Evolutionary conservation across 2,113 vertebrate species (phyloP).

Genomic region (Corydoras maculifer): DNA sequence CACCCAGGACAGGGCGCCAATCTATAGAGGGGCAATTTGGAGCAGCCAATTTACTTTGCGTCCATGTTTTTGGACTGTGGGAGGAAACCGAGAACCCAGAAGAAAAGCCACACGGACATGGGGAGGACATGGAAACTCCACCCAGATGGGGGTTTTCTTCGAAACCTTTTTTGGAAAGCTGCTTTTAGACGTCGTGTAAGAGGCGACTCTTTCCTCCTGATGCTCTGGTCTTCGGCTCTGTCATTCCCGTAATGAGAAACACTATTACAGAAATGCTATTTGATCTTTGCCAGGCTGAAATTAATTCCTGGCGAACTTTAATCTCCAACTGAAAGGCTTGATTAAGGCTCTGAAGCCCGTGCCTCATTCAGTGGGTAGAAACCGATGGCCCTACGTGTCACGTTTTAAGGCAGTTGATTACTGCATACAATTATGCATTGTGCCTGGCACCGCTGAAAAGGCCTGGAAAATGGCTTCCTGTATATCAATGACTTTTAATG

Average conservation of each 20-base stretch:
- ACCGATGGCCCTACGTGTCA: conserved; percentile 18
- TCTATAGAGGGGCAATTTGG: too few species aligned
- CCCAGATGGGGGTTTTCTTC: too few species aligned
- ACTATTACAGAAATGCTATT: conserved; percentile 45
- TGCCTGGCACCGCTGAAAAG: conserved; percentile 33
- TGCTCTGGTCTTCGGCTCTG: conserved; percentile 17
- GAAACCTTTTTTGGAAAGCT: too few species aligned
- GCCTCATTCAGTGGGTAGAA: conserved; percentile 35
- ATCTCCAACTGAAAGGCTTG: conserved; percentile 45
- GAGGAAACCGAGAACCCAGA: too few species aligned
- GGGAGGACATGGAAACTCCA: too few species aligned
- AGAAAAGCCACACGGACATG: too few species aligned
- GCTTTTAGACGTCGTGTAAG: too few species aligned
- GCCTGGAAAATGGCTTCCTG: conserved; percentile 37
- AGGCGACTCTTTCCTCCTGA: too few species aligned
- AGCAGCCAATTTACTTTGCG: too few species aligned
- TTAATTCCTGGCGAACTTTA: conserved; percentile 44
- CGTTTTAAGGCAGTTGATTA: conserved; percentile 42
- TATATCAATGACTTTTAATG: conserved; percentile 47
- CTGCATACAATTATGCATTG: conserved; percentile 42
- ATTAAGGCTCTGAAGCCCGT: conserved; percentile 35
- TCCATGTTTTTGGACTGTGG: too few species aligned
- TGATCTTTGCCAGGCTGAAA: conserved; percentile 43
- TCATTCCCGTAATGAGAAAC: conserved; percentile 47
- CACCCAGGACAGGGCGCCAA: too few species aligned